phyloP scores from a whole-genome alignment of 2,113 vertebrate species.

The Mesitornis unicolor region DNA sequence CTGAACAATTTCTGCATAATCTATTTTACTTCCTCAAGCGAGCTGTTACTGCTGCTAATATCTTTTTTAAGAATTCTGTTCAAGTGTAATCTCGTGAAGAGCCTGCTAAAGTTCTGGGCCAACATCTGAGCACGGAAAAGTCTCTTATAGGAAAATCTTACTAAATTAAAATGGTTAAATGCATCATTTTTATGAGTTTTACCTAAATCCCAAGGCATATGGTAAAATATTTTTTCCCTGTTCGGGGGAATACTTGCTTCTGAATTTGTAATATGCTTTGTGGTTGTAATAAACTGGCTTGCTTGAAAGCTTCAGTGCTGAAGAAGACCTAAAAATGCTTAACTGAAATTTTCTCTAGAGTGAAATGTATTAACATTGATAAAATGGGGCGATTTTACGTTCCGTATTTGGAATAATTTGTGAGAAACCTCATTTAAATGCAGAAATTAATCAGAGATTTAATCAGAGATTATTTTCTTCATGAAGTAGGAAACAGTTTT shows the following conservation, averaged over 20 bases:
- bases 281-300: background rate
- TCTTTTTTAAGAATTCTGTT: background rate
- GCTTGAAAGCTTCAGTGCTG: background rate
- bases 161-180: background rate
- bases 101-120: background rate
- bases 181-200: background rate
- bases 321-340: background rate
- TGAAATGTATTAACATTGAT: background rate
- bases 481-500: background rate
- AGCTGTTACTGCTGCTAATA: background rate
- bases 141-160: background rate
- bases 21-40: background rate
- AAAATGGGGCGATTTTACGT: background rate
- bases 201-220: background rate
- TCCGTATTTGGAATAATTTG: background rate
- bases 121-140: background rate
- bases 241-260: background rate
- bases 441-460: slow-evolving; percentile 13
- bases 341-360: background rate
- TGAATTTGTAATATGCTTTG: background rate
- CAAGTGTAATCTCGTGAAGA: background rate
- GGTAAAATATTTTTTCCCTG: background rate
- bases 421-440: slow-evolving; percentile 15
- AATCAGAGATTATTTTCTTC: slow-evolving; percentile 16
- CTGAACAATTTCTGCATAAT: background rate